Conservation (phyloP, 2,797 vertebrate genomes). For the Euphonia xanthogaster region DNA sequence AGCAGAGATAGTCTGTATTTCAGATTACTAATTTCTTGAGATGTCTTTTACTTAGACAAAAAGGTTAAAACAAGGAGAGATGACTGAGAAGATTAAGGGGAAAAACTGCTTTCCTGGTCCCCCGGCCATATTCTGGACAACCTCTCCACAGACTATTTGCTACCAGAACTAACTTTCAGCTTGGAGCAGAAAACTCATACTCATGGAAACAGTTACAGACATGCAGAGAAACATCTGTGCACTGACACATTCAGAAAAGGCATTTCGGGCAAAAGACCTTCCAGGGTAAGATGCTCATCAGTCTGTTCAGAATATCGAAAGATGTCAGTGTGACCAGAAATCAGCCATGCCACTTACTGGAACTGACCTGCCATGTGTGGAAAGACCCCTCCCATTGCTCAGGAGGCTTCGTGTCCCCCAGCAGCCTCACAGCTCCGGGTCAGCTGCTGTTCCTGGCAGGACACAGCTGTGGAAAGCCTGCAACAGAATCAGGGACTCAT, state of each 20-base stretch:
- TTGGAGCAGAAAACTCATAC: background rate
- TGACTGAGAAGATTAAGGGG: background rate
- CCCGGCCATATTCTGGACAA: background rate
- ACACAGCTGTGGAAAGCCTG: slow-evolving; percentile 29
- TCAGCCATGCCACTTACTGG: background rate
- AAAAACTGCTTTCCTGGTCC: background rate
- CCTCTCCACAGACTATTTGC: background rate
- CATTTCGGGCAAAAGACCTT: background rate
- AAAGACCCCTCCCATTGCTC: background rate
- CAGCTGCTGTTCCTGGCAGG: slow-evolving; percentile 57
- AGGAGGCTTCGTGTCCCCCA: slow-evolving; percentile 27
- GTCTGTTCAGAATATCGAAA: background rate
- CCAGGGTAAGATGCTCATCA: background rate
- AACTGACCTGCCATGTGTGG: background rate
- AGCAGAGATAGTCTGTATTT: background rate
- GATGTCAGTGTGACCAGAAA: background rate
- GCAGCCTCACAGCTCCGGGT: slow-evolving; percentile 4
- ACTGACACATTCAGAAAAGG: background rate
- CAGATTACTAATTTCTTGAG: background rate
- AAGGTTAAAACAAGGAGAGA: background rate
- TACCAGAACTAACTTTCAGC: background rate
- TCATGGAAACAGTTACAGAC: background rate
- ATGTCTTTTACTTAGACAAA: background rate
- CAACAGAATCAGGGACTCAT: slow-evolving; percentile 20
- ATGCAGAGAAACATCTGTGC: background rate